Conservation (phyloP, 1,140 invertebrate species). For the Callitettix versicolor region DNA sequence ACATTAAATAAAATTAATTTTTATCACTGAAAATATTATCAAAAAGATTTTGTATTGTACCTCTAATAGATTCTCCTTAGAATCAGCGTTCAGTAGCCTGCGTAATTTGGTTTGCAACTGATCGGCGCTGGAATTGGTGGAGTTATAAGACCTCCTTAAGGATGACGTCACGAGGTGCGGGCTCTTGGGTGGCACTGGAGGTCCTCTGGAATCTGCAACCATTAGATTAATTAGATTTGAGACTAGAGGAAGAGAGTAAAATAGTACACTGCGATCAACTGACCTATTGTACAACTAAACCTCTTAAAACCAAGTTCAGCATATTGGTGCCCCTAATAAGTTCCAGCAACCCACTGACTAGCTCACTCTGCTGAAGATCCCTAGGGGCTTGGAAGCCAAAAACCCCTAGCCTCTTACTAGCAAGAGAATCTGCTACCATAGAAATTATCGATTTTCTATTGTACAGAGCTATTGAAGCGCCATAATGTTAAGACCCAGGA, state of each 20-base stretch:
- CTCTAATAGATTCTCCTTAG: slow-evolving; percentile 42
- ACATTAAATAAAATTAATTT: background rate
- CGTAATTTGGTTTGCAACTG: slow-evolving; percentile 68
- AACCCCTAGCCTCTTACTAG: too few species aligned
- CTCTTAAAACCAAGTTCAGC: background rate
- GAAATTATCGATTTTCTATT: too few species aligned
- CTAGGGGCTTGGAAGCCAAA: too few species aligned
- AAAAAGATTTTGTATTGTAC: slow-evolving; percentile 2
- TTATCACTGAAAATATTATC: background rate
- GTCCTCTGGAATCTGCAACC: slow-evolving; percentile 8
- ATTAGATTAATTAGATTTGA: background rate
- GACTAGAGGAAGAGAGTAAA: background rate
- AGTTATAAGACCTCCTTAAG: slow-evolving; percentile 30
- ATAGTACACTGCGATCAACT: background rate
- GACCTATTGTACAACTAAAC: background rate
- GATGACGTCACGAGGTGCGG: slow-evolving; percentile 37
- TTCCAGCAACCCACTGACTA: too few species aligned
- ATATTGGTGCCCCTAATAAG: background rate
- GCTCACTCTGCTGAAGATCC: too few species aligned
- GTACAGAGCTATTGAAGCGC: too few species aligned
- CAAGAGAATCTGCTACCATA: too few species aligned
- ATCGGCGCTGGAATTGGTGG: slow-evolving; percentile 34
- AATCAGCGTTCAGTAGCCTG: slow-evolving; percentile 60
- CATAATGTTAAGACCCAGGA: too few species aligned
- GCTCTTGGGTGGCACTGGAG: slow-evolving; percentile 44